phyloP scores from a whole-genome alignment of 92 coral and sea anemone genomes.

The Ricordea florida region DNA sequence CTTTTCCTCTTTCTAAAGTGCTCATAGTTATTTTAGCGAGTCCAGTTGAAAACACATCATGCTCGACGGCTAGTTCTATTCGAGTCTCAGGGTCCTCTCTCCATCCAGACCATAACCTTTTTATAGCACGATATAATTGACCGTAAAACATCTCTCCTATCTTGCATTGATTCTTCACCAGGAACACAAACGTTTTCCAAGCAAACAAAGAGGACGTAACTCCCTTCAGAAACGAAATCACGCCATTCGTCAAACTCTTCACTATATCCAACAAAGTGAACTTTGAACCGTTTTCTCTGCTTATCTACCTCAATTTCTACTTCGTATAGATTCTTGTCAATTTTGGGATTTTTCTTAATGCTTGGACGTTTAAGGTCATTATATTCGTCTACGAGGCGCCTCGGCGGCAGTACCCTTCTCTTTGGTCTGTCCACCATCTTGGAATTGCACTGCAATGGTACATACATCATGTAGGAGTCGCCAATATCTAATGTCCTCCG shows the following conservation, averaged over 20 bases:
- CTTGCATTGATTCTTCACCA: slow-evolving; percentile 4
- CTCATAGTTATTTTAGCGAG: too few species aligned
- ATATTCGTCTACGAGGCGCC: background rate
- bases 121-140: slow-evolving; percentile 21
- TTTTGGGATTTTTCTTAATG: too few species aligned
- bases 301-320: background rate
- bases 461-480: background rate
- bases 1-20: too few species aligned
- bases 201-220: background rate
- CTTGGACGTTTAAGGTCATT: background rate
- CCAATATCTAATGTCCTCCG: background rate
- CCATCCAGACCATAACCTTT: slow-evolving; percentile 33
- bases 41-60: too few species aligned
- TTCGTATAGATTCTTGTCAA: background rate
- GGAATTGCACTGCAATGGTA: background rate
- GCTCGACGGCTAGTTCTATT: too few species aligned
- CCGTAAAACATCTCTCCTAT: slow-evolving; percentile 27
- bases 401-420: background rate
- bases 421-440: background rate
- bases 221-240: background rate
- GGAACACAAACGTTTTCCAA: slow-evolving; percentile 4
- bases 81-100: slow-evolving; percentile 62
- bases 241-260: background rate
- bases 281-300: background rate
- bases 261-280: background rate